phyloP scores from a whole-genome alignment of 2,888 invertebrate species.

The Watsonalla cultraria region DNA sequence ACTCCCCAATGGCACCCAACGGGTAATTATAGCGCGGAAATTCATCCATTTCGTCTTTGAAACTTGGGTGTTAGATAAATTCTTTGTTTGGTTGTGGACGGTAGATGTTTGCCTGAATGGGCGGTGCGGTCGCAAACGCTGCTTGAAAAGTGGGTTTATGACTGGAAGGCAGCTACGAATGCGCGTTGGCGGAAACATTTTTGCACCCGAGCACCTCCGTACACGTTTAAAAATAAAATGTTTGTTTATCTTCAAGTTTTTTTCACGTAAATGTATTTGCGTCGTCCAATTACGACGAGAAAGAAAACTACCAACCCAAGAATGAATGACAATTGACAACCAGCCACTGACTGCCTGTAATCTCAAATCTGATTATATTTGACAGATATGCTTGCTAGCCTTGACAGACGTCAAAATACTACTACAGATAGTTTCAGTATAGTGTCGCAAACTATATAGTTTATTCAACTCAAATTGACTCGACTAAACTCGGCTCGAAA shows the following conservation, averaged over 20 bases:
- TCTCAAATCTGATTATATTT: background rate
- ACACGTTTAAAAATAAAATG: conserved; percentile 39
- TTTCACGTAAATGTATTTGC: conserved; percentile 28
- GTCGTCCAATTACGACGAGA: background rate
- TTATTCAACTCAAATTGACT: too few species aligned
- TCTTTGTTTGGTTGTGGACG: conserved; percentile 62
- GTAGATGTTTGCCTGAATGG: conserved; percentile 64
- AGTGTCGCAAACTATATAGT: too few species aligned
- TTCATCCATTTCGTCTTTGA: conserved; percentile 77
- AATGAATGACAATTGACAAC: background rate
- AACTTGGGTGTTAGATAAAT: conserved; percentile 34
- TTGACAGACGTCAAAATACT: too few species aligned
- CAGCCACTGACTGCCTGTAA: background rate
- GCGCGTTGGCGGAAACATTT: conserved; percentile 71
- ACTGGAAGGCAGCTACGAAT: conserved; percentile 73
- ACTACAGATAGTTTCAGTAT: too few species aligned
- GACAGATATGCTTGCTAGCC: too few species aligned
- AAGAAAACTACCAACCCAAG: background rate
- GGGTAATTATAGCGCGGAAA: conserved; percentile 81
- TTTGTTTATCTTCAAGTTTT: conserved; percentile 47
- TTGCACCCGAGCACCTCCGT: conserved; percentile 47
- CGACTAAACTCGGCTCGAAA: too few species aligned
- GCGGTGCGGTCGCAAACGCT: conserved; percentile 58
- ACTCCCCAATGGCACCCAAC: conserved; percentile 83
- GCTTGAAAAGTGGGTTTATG: conserved; percentile 67